Percentiles rank a stretch among this genome's conserved stretches.
Evolutionary conservation across 2,113 vertebrate species (phyloP).

Genomic region (Thymallus thymallus): DNA sequence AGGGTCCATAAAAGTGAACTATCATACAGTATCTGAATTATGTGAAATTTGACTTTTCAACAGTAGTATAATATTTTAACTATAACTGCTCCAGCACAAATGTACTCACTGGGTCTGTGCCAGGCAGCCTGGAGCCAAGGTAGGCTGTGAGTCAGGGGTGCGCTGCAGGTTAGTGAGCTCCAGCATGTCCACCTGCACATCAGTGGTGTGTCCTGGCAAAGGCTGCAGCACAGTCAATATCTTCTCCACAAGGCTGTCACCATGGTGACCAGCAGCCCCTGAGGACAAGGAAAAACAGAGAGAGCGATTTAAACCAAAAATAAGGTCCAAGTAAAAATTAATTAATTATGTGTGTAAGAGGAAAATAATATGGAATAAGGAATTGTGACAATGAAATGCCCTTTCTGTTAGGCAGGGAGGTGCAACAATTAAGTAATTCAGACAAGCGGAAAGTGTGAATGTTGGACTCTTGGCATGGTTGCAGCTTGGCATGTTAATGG

Average conservation of each 20-base stretch:
- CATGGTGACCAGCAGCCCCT: slow-evolving; percentile 94
- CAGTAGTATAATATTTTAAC: neutral
- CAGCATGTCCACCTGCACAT: slow-evolving; percentile 89
- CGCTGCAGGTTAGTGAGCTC: slow-evolving; percentile 84
- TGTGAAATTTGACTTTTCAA: neutral
- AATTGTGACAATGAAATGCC: too few relatives aligned
- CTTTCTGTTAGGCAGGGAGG: too few relatives aligned
- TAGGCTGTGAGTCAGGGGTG: slow-evolving; percentile 64
- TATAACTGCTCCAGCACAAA: neutral
- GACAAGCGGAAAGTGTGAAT: too few relatives aligned
- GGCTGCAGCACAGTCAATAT: slow-evolving; percentile 84
- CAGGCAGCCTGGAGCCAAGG: slow-evolving; percentile 89
- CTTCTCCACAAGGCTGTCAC: slow-evolving; percentile 93
- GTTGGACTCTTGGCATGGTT: too few relatives aligned
- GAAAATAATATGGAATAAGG: too few relatives aligned
- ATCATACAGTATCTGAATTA: neutral
- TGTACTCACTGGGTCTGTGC: slow-evolving; percentile 79
- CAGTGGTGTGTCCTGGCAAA: slow-evolving; percentile 84
- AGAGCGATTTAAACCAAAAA: neutral
- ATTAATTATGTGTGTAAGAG: too few relatives aligned
- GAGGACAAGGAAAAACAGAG: neutral
- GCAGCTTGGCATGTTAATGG: too few relatives aligned
- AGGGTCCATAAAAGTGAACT: too few relatives aligned
- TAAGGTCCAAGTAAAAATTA: neutral
- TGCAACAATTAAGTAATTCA: too few relatives aligned